These are phyloP conservation scores for Anas platyrhynchos DNA, from an alignment of 2,113 vertebrate genomes.

Conservation along the genomic window DNA sequence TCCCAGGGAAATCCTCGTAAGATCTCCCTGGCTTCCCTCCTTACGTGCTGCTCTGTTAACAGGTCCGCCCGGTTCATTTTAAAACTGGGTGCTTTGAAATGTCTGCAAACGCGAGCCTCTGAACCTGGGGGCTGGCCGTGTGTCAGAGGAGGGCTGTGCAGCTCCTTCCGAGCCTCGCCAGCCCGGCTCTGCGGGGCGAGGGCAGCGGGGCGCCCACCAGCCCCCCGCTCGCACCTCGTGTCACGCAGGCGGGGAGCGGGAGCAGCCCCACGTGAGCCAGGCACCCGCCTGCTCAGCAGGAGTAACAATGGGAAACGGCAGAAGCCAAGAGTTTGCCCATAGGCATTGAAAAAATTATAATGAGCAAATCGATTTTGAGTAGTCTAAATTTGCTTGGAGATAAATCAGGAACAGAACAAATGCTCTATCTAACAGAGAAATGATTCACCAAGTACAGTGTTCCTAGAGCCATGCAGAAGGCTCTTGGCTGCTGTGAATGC, in stretches of 20 bases:
- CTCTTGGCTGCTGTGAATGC: constrained; percentile 24
- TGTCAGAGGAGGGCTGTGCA: not conserved
- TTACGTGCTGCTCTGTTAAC: not conserved
- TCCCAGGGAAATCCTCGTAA: not conserved
- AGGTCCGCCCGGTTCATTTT: not conserved
- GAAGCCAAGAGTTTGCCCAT: constrained; percentile 50
- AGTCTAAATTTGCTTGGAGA: constrained; percentile 65
- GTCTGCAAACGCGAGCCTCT: not conserved
- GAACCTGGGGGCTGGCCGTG: not conserved
- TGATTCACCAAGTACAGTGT: constrained; percentile 38
- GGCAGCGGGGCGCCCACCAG: not conserved
- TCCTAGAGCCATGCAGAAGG: constrained; percentile 38
- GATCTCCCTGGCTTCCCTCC: not conserved
- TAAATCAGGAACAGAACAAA: constrained; percentile 63
- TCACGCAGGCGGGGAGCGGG: not conserved
- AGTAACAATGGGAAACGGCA: not conserved
- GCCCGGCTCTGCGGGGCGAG: not conserved
- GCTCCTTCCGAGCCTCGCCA: not conserved
- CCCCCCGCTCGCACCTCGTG: not conserved
- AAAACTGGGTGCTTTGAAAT: not conserved
- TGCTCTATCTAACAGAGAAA: constrained; percentile 46
- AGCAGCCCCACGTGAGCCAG: not conserved
- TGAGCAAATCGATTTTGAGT: constrained; percentile 19
- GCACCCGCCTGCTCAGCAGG: constrained; percentile 14
- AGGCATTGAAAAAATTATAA: constrained; percentile 58